These are phyloP conservation scores for Catamblyrhynchus diadema DNA, from an alignment of 2,797 vertebrate species.

Conservation along the genomic window DNA sequence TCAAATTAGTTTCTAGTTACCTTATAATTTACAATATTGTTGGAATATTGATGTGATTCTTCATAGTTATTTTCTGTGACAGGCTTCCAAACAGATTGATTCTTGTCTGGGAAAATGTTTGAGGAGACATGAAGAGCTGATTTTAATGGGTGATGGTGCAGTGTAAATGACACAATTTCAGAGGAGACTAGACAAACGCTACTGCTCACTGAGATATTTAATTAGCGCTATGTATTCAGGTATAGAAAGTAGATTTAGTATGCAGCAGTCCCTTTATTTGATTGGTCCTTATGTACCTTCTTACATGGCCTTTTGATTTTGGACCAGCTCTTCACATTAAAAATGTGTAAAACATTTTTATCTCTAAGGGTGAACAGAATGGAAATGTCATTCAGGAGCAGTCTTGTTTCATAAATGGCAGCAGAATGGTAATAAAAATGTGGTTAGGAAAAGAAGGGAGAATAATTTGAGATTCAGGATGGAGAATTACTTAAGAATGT, in stretches of 20 bases:
- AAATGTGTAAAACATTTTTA: conserved; percentile 53
- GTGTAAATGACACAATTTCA: background rate
- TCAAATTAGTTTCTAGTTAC: background rate
- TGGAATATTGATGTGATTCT: background rate
- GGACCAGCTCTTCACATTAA: background rate
- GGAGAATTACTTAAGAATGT: background rate
- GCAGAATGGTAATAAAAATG: background rate
- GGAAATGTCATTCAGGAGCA: background rate
- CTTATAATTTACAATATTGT: background rate
- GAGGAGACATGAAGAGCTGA: background rate
- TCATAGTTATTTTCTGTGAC: background rate
- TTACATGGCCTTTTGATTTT: background rate
- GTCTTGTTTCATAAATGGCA: background rate
- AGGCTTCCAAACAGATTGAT: background rate
- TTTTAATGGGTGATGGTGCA: background rate
- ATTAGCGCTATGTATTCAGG: background rate
- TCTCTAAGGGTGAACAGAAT: conserved; percentile 43
- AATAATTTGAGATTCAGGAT: background rate
- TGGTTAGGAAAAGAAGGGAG: background rate
- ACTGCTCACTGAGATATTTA: background rate
- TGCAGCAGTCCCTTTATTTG: background rate
- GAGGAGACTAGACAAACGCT: background rate
- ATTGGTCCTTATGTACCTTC: background rate
- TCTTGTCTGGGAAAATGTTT: background rate
- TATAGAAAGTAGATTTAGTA: background rate